Percentiles rank a stretch among this genome's conserved stretches.
Conservation (phyloP, 92 coral and sea anemone species). For the Chrysogorgia sp. region DNA sequence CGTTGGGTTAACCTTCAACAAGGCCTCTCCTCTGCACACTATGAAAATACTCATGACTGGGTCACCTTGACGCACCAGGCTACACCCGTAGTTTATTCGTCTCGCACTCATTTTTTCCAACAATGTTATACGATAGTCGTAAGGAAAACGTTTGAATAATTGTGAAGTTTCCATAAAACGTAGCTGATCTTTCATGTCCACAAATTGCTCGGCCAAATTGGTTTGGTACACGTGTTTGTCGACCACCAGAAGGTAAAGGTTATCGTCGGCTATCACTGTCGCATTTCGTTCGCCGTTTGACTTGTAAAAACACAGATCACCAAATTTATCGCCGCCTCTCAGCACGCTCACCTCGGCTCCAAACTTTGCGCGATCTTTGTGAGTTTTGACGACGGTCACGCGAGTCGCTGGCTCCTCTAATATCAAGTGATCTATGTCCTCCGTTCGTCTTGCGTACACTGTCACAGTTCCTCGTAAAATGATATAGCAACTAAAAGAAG, state of each 20-base stretch:
- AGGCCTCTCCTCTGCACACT: constrained; percentile 82
- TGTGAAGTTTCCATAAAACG: constrained; percentile 73
- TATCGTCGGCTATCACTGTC: constrained; percentile 86
- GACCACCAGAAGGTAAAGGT: constrained; percentile 66
- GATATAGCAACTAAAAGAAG: constrained; percentile 71
- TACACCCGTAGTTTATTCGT: constrained; percentile 71
- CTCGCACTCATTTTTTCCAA: constrained; percentile 80
- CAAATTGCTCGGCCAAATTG: constrained; percentile 56
- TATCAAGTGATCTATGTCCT: constrained; percentile 54
- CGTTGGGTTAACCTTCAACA: constrained; percentile 70
- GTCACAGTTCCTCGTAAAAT: constrained; percentile 90
- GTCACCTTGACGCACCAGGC: constrained; percentile 73
- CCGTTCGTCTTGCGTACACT: constrained; percentile 80
- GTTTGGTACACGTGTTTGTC: constrained; percentile 63
- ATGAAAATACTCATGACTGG: constrained; percentile 73
- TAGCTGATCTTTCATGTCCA: constrained; percentile 75
- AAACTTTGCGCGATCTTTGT: constrained; percentile 82
- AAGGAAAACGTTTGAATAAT: constrained; percentile 54
- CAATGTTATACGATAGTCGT: constrained; percentile 50
- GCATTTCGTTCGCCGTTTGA: constrained; percentile 85
- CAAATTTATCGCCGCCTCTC: constrained; percentile 81
- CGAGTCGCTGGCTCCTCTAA: constrained; percentile 59
- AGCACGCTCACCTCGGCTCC: constrained; percentile 80
- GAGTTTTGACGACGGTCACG: constrained; percentile 59
- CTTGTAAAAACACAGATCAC: constrained; percentile 79